phyloP scores from a whole-genome alignment of 2,113 vertebrate genomes.

The Channa argus region DNA sequence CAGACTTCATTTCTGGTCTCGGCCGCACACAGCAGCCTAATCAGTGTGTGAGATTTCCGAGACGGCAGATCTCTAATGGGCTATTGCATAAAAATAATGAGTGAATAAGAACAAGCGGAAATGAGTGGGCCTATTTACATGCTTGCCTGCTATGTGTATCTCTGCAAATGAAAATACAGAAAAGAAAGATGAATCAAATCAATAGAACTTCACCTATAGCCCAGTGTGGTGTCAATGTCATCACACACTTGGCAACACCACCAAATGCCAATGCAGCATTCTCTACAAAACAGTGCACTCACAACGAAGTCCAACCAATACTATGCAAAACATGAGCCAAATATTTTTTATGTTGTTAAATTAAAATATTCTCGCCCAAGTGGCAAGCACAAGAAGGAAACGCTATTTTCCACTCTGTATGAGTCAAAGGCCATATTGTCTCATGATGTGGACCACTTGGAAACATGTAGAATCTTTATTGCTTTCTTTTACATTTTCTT shows the following conservation, averaged over 20 bases:
- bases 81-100: conserved; percentile 74
- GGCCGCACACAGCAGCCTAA: conserved; percentile 40
- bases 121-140: conserved; percentile 61
- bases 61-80: conserved; percentile 62
- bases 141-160: conserved; percentile 38
- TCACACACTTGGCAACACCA: conserved; percentile 7
- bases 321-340: conserved; percentile 9
- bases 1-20: conserved; percentile 20
- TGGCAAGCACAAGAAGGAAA: conserved; percentile 16
- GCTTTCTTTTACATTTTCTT: conserved; percentile 25
- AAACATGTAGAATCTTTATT: conserved; percentile 21
- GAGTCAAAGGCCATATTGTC: conserved; percentile 2
- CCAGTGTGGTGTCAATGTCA: conserved; percentile 11
- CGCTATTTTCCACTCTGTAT: conserved; percentile 16
- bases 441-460: conserved; percentile 15
- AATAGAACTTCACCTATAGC: conserved; percentile 39
- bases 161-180: conserved; percentile 53
- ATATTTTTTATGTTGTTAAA: not conserved
- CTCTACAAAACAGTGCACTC: conserved; percentile 23
- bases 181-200: conserved; percentile 57
- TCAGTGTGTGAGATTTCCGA: conserved; percentile 60
- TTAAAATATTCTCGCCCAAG: not conserved
- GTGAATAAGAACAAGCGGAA: conserved; percentile 56
- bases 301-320: conserved; percentile 16
- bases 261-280: conserved; percentile 4